A percentile compares a stretch with the other conserved stretches of the same genome.
Evolutionary conservation across 1,140 invertebrate genomes (phyloP).

Genomic region (Harpegnathos saltator): DNA sequence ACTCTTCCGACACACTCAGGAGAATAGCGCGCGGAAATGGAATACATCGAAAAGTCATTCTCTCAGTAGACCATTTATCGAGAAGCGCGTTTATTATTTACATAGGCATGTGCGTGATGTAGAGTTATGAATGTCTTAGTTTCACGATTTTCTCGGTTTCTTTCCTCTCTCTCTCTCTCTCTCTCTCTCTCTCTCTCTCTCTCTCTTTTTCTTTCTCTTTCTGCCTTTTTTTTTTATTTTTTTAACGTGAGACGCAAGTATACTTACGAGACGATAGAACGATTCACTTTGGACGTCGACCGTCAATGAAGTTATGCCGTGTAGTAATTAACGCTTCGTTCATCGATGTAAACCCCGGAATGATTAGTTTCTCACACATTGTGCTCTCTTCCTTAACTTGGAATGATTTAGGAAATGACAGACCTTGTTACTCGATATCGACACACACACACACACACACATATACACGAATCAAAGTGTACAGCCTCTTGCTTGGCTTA

Average conservation of each 20-base stretch:
- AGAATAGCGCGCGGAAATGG: neutral
- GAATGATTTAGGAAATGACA: conserved; percentile 42
- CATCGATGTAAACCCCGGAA: neutral
- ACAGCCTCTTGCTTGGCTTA: neutral
- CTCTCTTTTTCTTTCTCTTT: too few relatives aligned
- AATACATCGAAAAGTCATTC: neutral
- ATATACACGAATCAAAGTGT: neutral
- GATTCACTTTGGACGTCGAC: neutral
- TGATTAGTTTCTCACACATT: conserved; percentile 8
- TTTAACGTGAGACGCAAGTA: neutral
- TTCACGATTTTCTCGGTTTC: neutral
- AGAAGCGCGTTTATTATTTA: neutral
- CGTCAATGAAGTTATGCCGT: neutral
- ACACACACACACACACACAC: neutral
- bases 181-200: too few relatives aligned
- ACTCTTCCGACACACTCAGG: neutral
- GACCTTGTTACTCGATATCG: neutral
- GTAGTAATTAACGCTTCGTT: conserved; percentile 30
- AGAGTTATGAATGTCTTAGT: neutral
- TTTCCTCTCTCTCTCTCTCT: too few relatives aligned
- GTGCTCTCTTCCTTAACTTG: conserved; percentile 12
- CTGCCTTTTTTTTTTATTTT: neutral
- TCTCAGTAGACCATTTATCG: conserved; percentile 1
- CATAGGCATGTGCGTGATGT: neutral
- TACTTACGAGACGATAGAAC: neutral